Base-by-base conservation (phyloP, 2,797 vertebrate species). In the Xenentodon cancila region DNA sequence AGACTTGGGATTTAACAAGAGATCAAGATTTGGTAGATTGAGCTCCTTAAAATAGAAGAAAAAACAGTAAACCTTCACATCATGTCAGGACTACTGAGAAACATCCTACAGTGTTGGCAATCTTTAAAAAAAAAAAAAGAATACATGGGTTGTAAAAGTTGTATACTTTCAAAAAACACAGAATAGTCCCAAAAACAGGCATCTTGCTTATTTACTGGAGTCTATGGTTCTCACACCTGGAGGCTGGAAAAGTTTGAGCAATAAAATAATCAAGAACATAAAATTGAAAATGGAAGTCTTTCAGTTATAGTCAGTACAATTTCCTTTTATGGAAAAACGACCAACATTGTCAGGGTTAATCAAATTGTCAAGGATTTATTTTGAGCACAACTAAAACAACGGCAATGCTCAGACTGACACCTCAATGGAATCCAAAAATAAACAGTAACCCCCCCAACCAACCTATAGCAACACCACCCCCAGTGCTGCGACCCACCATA, bases 401-500 rank as follows among this genome's bases (percentile, higher is more conserved):
- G 57, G 49, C 15, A n/a, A 81, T 53, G 45, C 44, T 75, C 53
- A 73, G 53, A 62, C 42, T 70, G 77, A 82, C 77, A 84, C 76
- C 77, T 85, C 59, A 77, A 70, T 68, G 53, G 62, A 78, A 82
- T 84, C 76, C 71, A 80, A 78, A 88, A 84, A 85, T 82, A 88
- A 84, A 85, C 75, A 83, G 43, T 6, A 18, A 9, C 59, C 46
- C 55, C 72, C 17, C 54, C 45, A 25, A 68, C 45, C 71, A 67
- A 53, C 63, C 63, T 66, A 65, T n/a, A 80, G 53, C 59, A 55
- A 48, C 78, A 72, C 64, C 63, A 64, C 76, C 81, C 80, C 71
- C 53, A 1, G 53, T 72, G 61, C 75, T 63, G 75, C 68, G 67
- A 67, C 73, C 68, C 54, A 40, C 65, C 74, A 59, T 57, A 75